Evolutionary conservation across 2,797 vertebrate species (phyloP).

Genomic region (Sebastes steindachneri): DNA sequence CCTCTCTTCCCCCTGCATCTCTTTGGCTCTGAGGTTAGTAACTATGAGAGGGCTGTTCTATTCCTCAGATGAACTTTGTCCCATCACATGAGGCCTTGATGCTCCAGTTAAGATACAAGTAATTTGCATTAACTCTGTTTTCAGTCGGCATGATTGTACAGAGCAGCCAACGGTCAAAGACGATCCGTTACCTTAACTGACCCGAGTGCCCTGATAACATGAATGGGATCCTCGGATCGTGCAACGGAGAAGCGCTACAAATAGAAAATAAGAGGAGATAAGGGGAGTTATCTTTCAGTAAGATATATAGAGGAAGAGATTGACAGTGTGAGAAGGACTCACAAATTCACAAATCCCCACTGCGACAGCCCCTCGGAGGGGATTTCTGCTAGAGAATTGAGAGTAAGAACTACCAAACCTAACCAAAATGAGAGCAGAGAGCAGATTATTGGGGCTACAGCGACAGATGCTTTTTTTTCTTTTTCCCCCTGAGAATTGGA

Average conservation of each 20-base stretch:
- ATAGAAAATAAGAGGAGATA: neutral
- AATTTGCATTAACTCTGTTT: neutral
- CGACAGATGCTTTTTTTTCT: conserved; percentile 13
- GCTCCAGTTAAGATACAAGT: neutral
- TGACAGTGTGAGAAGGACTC: conserved; percentile 37
- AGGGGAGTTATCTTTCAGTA: neutral
- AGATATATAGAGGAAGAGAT: conserved; percentile 11
- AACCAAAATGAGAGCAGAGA: conserved; percentile 31
- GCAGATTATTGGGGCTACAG: conserved; percentile 24
- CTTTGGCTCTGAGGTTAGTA: neutral
- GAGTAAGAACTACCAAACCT: conserved; percentile 41
- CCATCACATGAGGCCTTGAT: neutral
- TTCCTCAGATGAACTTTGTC: neutral
- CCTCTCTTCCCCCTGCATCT: neutral
- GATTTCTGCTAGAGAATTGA: conserved; percentile 35
- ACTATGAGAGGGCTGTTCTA: neutral
- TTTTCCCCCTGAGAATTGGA: neutral
- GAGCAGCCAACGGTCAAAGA: neutral
- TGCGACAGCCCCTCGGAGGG: conserved; percentile 5
- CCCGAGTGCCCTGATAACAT: neutral
- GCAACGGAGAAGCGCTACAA: neutral
- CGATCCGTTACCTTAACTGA: neutral
- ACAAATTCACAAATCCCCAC: conserved; percentile 34
- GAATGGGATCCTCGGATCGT: neutral
- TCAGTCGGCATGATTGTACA: neutral